These are phyloP conservation scores for Microdon myrmicae DNA, from an alignment of 2,888 invertebrate species.

Conservation along the genomic window DNA sequence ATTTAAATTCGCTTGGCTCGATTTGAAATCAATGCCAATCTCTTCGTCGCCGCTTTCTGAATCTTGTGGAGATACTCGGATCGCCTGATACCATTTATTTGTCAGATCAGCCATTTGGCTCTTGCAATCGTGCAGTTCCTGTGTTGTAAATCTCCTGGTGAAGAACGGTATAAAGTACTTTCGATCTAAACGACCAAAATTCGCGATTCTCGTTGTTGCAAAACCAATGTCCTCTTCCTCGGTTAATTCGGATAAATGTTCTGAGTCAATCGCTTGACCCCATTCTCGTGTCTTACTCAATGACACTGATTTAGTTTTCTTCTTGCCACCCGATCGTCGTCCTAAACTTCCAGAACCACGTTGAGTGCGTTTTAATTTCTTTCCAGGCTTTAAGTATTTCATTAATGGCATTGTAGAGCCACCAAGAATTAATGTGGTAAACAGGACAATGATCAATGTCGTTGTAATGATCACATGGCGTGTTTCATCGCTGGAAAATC, in stretches of 20 bases:
- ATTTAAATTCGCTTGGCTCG: constrained; percentile 53
- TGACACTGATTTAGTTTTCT: constrained; percentile 83
- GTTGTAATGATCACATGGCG: constrained; percentile 97
- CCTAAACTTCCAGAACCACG: constrained; percentile 54
- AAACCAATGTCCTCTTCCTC: constrained; percentile 91
- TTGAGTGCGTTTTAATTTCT: constrained; percentile 59
- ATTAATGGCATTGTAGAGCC: constrained; percentile 98
- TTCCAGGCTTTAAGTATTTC: constrained; percentile 80
- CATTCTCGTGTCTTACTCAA: constrained; percentile 98
- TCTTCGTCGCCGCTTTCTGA: constrained; percentile 79
- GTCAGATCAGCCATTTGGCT: constrained; percentile 96
- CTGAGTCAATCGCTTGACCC: constrained; percentile 94
- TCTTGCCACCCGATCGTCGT: constrained; percentile 70
- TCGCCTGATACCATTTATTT: constrained; percentile 97
- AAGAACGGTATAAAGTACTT: constrained; percentile 97
- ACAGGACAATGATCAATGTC: constrained; percentile 95
- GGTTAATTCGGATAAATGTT: constrained; percentile 90
- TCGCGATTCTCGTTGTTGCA: constrained; percentile 81
- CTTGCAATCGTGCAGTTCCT: constrained; percentile 95
- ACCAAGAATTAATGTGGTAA: constrained; percentile 94
- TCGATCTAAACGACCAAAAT: constrained; percentile 91
- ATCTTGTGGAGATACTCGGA: constrained; percentile 86
- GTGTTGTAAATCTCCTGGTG: constrained; percentile 93
- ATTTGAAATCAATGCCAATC: constrained; percentile 60
- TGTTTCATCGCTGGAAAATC: constrained; percentile 88